Conservation (phyloP, 2,888 invertebrate species). For the Tachina fera region DNA sequence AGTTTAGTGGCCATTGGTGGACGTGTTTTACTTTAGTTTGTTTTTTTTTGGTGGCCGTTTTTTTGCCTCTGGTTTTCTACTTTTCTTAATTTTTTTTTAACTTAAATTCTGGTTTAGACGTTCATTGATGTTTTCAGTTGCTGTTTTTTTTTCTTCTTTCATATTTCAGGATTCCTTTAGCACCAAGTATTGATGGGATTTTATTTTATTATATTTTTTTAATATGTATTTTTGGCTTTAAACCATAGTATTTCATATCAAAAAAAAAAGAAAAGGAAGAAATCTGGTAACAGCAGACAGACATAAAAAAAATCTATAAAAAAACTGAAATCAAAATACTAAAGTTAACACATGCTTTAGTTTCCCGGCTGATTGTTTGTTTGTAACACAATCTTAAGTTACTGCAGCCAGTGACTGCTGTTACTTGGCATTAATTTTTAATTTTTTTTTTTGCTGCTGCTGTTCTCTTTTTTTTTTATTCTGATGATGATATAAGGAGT, state of each 20-base stretch:
- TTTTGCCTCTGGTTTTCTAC: slow-evolving; percentile 64
- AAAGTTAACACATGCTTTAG: slow-evolving; percentile 70
- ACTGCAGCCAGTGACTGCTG: slow-evolving; percentile 60
- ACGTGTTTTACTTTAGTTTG: slow-evolving; percentile 53
- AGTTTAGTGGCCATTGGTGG: slow-evolving; percentile 73
- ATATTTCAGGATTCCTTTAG: slow-evolving; percentile 53
- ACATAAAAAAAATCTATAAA: slow-evolving; percentile 3
- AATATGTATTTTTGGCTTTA: slow-evolving; percentile 21
- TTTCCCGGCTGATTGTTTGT: slow-evolving; percentile 40
- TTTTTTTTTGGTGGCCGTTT: slow-evolving; percentile 24
- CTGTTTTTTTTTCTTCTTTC: slow-evolving; percentile 31
- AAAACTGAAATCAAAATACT: slow-evolving; percentile 30
- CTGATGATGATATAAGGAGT: slow-evolving; percentile 66
- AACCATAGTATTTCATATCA: slow-evolving; percentile 60
- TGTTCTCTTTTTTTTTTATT: neutral
- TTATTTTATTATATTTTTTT: slow-evolving; percentile 38
- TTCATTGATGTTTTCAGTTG: slow-evolving; percentile 71
- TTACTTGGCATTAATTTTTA: neutral
- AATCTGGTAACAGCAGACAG: slow-evolving; percentile 54
- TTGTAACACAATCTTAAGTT: slow-evolving; percentile 62
- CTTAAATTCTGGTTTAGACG: slow-evolving; percentile 69
- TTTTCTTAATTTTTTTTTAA: slow-evolving; percentile 55
- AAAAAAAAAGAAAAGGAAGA: slow-evolving; percentile 23
- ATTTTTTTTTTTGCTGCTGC: slow-evolving; percentile 1
- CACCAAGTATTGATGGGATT: slow-evolving; percentile 65